Conservation (phyloP, 2,113 vertebrate species). For the Laticauda laticaudata region DNA sequence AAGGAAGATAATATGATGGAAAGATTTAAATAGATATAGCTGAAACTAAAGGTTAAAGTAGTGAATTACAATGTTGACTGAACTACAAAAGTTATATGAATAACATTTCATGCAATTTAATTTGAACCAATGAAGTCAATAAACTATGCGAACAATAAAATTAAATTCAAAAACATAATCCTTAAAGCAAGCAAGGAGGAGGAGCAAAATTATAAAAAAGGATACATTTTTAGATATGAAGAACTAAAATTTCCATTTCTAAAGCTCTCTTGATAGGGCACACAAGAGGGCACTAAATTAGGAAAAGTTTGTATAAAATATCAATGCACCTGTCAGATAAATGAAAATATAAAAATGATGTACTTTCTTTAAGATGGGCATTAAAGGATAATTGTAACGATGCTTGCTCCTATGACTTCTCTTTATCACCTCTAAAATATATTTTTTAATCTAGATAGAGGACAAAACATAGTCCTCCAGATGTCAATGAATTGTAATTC, state of each 20-base stretch:
- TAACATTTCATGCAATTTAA: conserved; percentile 34
- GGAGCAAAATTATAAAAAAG: conserved; percentile 11
- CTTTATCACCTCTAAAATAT: neutral
- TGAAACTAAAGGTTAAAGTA: conserved; percentile 33
- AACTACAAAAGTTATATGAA: conserved; percentile 32
- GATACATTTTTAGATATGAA: neutral
- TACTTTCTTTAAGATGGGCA: neutral
- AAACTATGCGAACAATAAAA: conserved; percentile 27
- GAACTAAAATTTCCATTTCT: neutral
- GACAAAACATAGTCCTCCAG: neutral
- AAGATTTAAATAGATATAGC: neutral
- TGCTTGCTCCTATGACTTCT: neutral
- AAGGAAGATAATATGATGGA: neutral
- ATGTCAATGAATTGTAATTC: neutral
- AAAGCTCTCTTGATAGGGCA: neutral
- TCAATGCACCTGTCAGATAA: conserved; percentile 27
- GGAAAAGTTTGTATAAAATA: neutral
- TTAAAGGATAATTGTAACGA: neutral
- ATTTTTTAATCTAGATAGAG: neutral
- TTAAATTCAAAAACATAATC: neutral
- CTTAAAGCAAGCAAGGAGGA: neutral
- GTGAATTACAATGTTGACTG: conserved; percentile 44
- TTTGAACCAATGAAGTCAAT: neutral
- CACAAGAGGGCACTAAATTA: neutral
- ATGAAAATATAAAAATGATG: neutral